These are phyloP conservation scores for Datnioides undecimradiatus DNA, from an alignment of 2,113 vertebrate genomes.

Conservation along the genomic window DNA sequence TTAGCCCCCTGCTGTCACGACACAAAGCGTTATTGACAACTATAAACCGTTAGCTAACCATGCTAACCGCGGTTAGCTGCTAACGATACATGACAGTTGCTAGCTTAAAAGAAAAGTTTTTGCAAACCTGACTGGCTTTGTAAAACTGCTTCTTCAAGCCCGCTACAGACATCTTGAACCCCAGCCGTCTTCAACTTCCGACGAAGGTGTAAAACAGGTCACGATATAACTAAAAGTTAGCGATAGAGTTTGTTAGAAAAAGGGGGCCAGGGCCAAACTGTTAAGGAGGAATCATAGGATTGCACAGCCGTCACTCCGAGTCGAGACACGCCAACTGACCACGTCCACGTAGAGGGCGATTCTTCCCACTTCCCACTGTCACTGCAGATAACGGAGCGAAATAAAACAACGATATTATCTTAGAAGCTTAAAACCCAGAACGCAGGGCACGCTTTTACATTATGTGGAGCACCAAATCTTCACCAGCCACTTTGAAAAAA, in stretches of 20 bases:
- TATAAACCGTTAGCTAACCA: constrained; percentile 39
- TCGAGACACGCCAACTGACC: constrained; percentile 78
- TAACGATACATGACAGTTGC: constrained; percentile 63
- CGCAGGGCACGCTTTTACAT: not conserved
- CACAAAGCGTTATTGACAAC: constrained; percentile 1
- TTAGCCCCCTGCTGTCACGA: not conserved
- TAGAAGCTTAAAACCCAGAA: too few relatives aligned
- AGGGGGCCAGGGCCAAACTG: constrained; percentile 45
- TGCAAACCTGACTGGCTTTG: constrained; percentile 95
- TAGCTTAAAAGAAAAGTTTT: constrained; percentile 72
- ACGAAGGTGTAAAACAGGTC: constrained; percentile 30
- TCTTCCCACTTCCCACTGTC: constrained; percentile 50
- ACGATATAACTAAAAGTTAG: constrained; percentile 32
- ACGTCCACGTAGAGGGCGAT: constrained; percentile 73
- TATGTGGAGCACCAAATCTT: constrained; percentile 4
- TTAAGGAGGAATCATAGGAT: constrained; percentile 68
- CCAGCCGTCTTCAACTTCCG: constrained; percentile 51
- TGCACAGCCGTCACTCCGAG: constrained; percentile 64
- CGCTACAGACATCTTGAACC: constrained; percentile 93
- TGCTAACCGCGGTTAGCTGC: constrained; percentile 71
- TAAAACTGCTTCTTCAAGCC: constrained; percentile 99
- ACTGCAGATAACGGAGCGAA: constrained; percentile 8
- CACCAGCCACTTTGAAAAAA: constrained; percentile 18
- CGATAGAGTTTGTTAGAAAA: constrained; percentile 44
- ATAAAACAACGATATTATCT: not conserved